Evolutionary conservation across 2,888 invertebrate species (phyloP), one percentile per base, ranked within the genome.

Genomic region (Parascotia fuliginaria): DNA sequence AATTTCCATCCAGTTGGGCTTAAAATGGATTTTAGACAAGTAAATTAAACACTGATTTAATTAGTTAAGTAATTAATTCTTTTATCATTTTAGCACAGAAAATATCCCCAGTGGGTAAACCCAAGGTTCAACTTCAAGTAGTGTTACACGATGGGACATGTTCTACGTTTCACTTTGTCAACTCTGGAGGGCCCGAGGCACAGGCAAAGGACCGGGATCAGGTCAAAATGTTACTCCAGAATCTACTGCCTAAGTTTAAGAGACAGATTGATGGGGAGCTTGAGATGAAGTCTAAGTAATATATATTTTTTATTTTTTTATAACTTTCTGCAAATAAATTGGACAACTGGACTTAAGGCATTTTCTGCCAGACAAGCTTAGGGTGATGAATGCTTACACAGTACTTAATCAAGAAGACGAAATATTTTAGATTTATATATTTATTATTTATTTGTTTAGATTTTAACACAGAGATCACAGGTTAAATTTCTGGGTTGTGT

Each of bases 121-220:
- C 98, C 16, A 99, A 99, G 92, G 97, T 99, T 45, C 99, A 99
- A 84, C 93, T 99, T 11, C 99, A 99, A 93, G 95, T 99, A 13
- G 98, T 98, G 13, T 92, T 99, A 57, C 97, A 99, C 70, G 98
- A 97, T 92, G 98, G 97, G 14, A 95, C 96, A 39, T 97, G 98
- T 38, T 98, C 98, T 2, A 99, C 99, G 9, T 99, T 99, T 93
- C 99, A 99, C 80, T 99, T 99, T 87, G 96, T 97, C 38, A 97
- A 98, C 85, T 95, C 97, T 3, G 94, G 94, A 39, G 98, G 98
- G 0, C 92, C 95, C 16, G 95, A 95, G 22, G 95, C 95, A 4
- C 98, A 98, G 87, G 93, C 97, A 9, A 94, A 95, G 52, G 99
- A 99, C 81, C 93, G 99, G 42, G 98, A 99, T 84, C 95, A 96